phyloP scores from a whole-genome alignment of 2,888 invertebrate species.

The Baccha elongata region DNA sequence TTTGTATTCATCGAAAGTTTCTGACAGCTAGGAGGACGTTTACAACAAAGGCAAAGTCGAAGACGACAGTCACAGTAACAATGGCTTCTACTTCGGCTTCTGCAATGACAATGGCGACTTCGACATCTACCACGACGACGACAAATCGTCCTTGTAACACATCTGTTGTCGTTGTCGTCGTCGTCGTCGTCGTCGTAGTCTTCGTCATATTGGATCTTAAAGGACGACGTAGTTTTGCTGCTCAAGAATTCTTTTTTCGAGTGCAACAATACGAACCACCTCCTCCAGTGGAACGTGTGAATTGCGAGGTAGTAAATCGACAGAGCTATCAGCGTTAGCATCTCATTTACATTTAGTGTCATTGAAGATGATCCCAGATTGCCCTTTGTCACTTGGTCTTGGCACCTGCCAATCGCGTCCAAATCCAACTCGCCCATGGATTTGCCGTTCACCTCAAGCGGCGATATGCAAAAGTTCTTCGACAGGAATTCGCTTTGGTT shows the following conservation, averaged over 20 bases:
- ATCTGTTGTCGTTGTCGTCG: background rate
- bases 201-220: background rate
- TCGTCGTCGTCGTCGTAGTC: background rate
- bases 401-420: conserved; percentile 86
- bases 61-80: conserved; percentile 10
- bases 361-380: conserved; percentile 85
- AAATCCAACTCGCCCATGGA: conserved; percentile 88
- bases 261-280: conserved; percentile 46
- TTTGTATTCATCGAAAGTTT: conserved; percentile 69
- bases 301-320: conserved; percentile 75
- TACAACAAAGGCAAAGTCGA: conserved; percentile 18
- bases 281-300: conserved; percentile 62
- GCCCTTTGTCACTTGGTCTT: conserved; percentile 87
- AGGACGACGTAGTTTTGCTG: conserved; percentile 2
- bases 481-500: conserved; percentile 86
- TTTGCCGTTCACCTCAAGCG: conserved; percentile 91
- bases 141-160: conserved; percentile 33
- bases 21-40: conserved; percentile 55
- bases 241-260: conserved; percentile 27
- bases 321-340: conserved; percentile 78
- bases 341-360: conserved; percentile 78
- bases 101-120: conserved; percentile 6
- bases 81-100: conserved; percentile 9
- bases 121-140: conserved; percentile 32
- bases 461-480: conserved; percentile 93